Base-by-base conservation (phyloP, 2,888 invertebrate genomes). In the Subacronicta megacephala region DNA sequence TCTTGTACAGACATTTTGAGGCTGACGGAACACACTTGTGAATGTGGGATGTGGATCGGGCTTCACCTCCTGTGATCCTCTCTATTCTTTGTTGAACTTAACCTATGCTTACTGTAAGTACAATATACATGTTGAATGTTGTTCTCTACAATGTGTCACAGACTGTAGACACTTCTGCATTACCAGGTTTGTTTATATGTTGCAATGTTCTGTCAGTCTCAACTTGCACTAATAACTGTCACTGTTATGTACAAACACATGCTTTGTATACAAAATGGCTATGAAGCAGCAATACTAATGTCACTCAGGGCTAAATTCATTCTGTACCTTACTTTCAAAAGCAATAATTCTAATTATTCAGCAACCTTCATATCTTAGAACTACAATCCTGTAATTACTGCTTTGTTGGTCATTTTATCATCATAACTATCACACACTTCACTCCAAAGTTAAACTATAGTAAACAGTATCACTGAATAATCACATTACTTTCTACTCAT, bases 141-240 rank as follows among this genome's bases (percentile, higher is more conserved):
- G 58, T 23, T 36, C 42, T 43, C 35, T 71, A 45, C 46, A 50
- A 40, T 40, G 72, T 65, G 67, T 67, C 72, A 59, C 71, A 60
- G 61, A 67, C 60, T 67, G 60, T 66, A 71, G 67, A 67, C 67
- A 67, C 61, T 45, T 73, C 74, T 76, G 76, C 76, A 65, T 31
- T 59, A 60, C 74, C 74, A 74, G 74, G 74, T 74, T 74, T 74
- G 74, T 74, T 74, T 73, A 67, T 51, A 75, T 76, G 74, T 74
- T 69, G 65, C 74, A 56, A 74, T 71, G 72, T 75, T 75, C 77
- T 77, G 76, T 78, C 74, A 76, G 78, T 76, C 76, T 75, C 77
- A 77, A 64, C 58, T 62, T 72, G 75, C 77, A 77, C 75, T 63
- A 55, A 62, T 64, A 57, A 64, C 75, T 64, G 44, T 65, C 63